These are phyloP conservation scores for Pipra filicauda DNA, from an alignment of 2,113 vertebrate genomes.

Conservation along the genomic window DNA sequence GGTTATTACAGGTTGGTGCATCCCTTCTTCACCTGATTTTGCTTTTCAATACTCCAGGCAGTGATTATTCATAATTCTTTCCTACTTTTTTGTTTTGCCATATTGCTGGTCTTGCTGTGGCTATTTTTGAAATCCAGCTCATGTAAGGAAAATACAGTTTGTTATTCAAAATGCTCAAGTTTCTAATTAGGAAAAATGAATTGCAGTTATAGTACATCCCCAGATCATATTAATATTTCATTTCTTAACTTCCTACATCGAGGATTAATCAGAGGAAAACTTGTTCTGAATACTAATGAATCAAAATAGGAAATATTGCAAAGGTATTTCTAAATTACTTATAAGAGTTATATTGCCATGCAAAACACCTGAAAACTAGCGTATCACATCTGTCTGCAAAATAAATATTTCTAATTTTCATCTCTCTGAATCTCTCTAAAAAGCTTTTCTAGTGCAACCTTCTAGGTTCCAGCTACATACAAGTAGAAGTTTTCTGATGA, in stretches of 20 bases:
- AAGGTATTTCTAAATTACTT: background rate
- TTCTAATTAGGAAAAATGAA: conserved; percentile 33
- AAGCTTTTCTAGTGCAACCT: background rate
- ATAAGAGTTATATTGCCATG: background rate
- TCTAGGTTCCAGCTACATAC: background rate
- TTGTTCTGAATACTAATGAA: conserved; percentile 23
- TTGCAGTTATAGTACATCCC: background rate
- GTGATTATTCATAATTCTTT: background rate
- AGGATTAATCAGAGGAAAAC: conserved; percentile 25
- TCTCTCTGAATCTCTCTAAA: background rate
- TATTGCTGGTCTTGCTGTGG: background rate
- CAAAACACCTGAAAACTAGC: background rate
- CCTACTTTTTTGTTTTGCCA: background rate
- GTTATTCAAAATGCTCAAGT: conserved; percentile 18
- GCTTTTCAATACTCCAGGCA: background rate
- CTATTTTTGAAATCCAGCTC: background rate
- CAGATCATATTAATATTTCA: conserved; percentile 48
- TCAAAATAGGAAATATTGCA: background rate
- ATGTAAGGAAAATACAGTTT: background rate
- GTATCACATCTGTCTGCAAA: background rate
- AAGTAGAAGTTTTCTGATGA: background rate
- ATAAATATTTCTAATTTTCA: background rate
- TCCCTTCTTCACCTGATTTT: background rate
- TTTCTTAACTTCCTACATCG: conserved; percentile 31
- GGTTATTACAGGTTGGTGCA: rapidly evolving